These are phyloP conservation scores for Brachionus angularis DNA, from an alignment of 1,140 invertebrate species.

Conservation along the genomic window DNA sequence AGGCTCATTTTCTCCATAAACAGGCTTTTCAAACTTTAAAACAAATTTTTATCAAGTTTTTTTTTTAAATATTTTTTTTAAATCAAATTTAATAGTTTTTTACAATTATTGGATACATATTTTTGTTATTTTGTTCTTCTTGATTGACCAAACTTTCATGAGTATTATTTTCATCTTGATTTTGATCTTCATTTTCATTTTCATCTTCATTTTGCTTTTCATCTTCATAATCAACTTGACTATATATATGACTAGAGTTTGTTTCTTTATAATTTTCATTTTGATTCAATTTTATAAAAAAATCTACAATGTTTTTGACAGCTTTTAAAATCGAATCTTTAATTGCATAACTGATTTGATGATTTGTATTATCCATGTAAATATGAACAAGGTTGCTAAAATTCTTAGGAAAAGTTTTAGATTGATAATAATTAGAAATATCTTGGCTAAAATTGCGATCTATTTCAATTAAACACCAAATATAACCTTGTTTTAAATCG, in stretches of 20 bases:
- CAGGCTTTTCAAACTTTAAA: slow-evolving; percentile 36
- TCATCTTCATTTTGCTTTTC: no score
- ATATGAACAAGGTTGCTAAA: slow-evolving; percentile 71
- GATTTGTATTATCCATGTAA: slow-evolving; percentile 83
- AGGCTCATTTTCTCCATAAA: slow-evolving; percentile 64
- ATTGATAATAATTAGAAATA: background rate
- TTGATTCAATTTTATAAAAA: slow-evolving; percentile 43
- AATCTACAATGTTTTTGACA: slow-evolving; percentile 44
- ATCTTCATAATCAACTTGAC: no score
- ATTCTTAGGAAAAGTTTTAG: background rate
- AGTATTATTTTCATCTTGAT: no score
- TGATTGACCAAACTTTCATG: no score
- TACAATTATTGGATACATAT: no score
- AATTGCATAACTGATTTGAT: slow-evolving; percentile 59
- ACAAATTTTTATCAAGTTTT: slow-evolving; percentile 19
- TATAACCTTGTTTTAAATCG: slow-evolving; percentile 63
- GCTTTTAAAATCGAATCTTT: slow-evolving; percentile 44
- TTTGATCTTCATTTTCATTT: no score
- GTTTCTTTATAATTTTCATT: no score
- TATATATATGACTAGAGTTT: no score
- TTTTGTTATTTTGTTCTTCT: no score
- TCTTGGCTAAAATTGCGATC: slow-evolving; percentile 58
- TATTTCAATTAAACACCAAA: slow-evolving; percentile 80
- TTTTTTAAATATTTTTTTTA: background rate
- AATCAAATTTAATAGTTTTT: no score